Evolutionary conservation across 2,888 invertebrate genomes (phyloP).

Genomic region (Melieria picta): DNA sequence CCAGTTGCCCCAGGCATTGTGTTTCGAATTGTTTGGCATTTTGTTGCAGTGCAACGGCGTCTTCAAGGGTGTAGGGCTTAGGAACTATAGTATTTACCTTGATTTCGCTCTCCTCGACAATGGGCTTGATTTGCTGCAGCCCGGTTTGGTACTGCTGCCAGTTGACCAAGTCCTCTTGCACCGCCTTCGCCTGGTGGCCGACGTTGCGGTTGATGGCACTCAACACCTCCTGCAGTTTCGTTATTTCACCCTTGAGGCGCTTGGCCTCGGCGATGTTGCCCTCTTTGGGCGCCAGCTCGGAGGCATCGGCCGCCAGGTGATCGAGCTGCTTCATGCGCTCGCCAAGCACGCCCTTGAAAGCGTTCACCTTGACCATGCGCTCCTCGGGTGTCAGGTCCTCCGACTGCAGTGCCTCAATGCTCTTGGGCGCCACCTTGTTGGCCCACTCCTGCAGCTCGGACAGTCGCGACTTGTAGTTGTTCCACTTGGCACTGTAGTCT

Average conservation of each 20-base stretch:
- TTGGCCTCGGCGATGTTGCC: conserved; percentile 77
- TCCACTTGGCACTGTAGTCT: conserved; percentile 84
- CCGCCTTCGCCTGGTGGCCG: conserved; percentile 78
- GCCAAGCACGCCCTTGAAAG: conserved; percentile 78
- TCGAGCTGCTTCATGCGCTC: conserved; percentile 81
- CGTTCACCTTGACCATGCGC: conserved; percentile 78
- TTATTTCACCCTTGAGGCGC: conserved; percentile 79
- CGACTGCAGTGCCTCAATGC: conserved; percentile 78
- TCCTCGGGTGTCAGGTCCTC: conserved; percentile 86
- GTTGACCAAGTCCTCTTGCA: conserved; percentile 81
- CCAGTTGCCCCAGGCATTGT: conserved; percentile 81
- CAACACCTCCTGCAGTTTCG: conserved; percentile 79
- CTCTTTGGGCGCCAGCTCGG: conserved; percentile 74
- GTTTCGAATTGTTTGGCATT: conserved; percentile 78
- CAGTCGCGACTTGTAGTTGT: conserved; percentile 79
- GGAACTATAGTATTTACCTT: conserved; percentile 71
- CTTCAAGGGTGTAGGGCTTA: conserved; percentile 81
- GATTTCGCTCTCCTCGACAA: conserved; percentile 89
- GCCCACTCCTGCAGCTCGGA: conserved; percentile 84
- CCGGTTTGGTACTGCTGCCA: conserved; percentile 87
- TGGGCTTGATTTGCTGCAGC: conserved; percentile 83
- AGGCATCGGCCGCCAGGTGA: conserved; percentile 79
- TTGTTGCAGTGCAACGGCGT: conserved; percentile 82
- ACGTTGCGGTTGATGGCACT: conserved; percentile 80
- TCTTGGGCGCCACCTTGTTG: conserved; percentile 78